phyloP scores from a whole-genome alignment of 2,888 invertebrate species.

The Steinernema carpocapsae region DNA sequence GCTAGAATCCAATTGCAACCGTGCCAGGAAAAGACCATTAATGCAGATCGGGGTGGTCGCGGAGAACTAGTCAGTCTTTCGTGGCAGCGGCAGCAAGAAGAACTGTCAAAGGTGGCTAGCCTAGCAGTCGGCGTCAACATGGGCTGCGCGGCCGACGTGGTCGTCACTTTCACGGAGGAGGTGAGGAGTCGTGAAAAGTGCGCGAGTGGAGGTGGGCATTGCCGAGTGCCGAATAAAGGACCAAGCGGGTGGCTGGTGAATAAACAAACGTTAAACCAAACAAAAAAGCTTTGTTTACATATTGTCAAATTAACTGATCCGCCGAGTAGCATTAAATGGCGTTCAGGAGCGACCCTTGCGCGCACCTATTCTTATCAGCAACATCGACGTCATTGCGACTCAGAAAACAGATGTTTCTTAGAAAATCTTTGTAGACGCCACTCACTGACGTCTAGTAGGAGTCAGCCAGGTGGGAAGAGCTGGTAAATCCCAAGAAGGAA shows the following conservation, averaged over 20 bases:
- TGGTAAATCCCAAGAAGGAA: too few species aligned
- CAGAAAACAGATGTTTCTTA: background rate
- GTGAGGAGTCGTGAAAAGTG: slow-evolving; percentile 15
- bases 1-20: background rate
- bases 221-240: slow-evolving; percentile 33
- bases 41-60: background rate
- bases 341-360: too few species aligned
- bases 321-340: background rate
- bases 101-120: slow-evolving; percentile 13
- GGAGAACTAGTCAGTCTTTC: slow-evolving; percentile 1
- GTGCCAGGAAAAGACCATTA: background rate
- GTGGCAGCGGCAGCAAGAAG: background rate
- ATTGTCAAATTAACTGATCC: slow-evolving; percentile 20
- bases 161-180: slow-evolving; percentile 20
- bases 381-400: background rate
- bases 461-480: background rate
- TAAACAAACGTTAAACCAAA: slow-evolving; percentile 32
- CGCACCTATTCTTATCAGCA: background rate
- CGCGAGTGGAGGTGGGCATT: slow-evolving; percentile 3
- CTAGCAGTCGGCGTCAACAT: background rate
- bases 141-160: background rate
- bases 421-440: too few species aligned
- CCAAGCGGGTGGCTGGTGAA: slow-evolving; percentile 6
- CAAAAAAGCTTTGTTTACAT: slow-evolving; percentile 23
- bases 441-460: background rate